phyloP scores from a whole-genome alignment of 2,113 vertebrate species.

The Saguinus imperator region DNA sequence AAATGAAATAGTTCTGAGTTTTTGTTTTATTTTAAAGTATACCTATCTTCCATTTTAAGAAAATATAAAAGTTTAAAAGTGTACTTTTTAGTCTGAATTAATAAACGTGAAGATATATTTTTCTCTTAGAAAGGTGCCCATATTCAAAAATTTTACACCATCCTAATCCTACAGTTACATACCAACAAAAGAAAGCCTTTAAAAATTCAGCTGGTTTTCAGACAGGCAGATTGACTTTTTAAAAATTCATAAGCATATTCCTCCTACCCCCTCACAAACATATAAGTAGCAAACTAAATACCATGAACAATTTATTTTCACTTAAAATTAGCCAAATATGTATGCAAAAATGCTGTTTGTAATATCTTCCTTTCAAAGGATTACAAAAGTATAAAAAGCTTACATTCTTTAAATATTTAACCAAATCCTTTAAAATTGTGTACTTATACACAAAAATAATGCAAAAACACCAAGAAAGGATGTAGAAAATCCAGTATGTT shows the following conservation, averaged over 20 bases:
- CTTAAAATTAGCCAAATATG: constrained; percentile 28
- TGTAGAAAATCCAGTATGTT: not conserved
- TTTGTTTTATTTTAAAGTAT: constrained; percentile 54
- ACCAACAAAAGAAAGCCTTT: not conserved
- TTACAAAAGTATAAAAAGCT: not conserved
- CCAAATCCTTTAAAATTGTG: not conserved
- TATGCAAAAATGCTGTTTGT: not conserved
- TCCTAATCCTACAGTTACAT: not conserved
- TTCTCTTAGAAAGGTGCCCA: constrained; percentile 5
- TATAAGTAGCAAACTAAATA: constrained; percentile 19
- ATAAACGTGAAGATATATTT: not conserved
- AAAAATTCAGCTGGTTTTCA: constrained; percentile 19
- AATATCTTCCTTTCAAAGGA: constrained; percentile 18
- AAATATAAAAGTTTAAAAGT: constrained; percentile 19
- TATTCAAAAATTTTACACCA: not conserved
- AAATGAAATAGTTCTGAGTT: constrained; percentile 54
- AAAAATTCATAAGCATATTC: constrained; percentile 8
- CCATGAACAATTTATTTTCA: not conserved
- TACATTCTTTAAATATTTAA: constrained; percentile 34
- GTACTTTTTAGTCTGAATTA: constrained; percentile 50
- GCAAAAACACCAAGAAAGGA: not conserved
- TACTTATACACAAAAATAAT: not conserved
- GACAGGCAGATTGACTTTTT: not conserved
- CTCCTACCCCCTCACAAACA: not conserved
- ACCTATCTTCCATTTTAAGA: constrained; percentile 23